Base-by-base conservation (phyloP, 2,797 vertebrate species). In the Poecilia velifera region DNA sequence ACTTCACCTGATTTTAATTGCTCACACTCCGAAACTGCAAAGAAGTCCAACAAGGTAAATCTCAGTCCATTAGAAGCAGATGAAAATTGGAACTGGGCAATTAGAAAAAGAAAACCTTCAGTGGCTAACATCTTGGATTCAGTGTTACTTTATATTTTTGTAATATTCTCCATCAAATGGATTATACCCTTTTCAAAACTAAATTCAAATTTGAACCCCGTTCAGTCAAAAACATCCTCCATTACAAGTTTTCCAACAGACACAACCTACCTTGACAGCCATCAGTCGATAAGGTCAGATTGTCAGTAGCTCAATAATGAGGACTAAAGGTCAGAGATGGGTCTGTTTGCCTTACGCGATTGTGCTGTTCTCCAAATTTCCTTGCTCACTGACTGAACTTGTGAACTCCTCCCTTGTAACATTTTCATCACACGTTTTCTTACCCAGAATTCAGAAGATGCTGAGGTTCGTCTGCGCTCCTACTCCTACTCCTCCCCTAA, bases 401-500 rank as follows among this genome's bases (percentile, higher is more conserved):
- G 49, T 75, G 2, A 87, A 75, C 74, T 20, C 74, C 25, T 74
- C 10, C 46, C 62, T 28, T 76, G 76, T 85, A 25, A 73, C 77
- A 45, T 9, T 64, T 76, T 53, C 10, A 39, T 25, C 66, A 72
- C 31, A 72, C 70, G 46, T 76, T 76, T 74, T 76, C 72, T 93
- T 78, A 41, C 43, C 47, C 86, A 99, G 98, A 96, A 95, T 82
- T 90, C 90, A 2, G 81, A 95, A 76, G 90, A 94, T 43, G 92
- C 95, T 2, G 98, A 97, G 66, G 86, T 97, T 71, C 97, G 98
- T 16, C 96, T 97, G 6, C 97, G 98, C 74, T 99, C 98, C 16
- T 99, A 99, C 87, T 99, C 98, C 55, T 99, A 96, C 92, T 98
- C 98, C 22, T 97, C 97, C 0, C 96, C 97, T 74, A 99, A 98